Evolutionary conservation across 2,113 vertebrate genomes (phyloP).

Genomic region (Xyrauchen texanus): DNA sequence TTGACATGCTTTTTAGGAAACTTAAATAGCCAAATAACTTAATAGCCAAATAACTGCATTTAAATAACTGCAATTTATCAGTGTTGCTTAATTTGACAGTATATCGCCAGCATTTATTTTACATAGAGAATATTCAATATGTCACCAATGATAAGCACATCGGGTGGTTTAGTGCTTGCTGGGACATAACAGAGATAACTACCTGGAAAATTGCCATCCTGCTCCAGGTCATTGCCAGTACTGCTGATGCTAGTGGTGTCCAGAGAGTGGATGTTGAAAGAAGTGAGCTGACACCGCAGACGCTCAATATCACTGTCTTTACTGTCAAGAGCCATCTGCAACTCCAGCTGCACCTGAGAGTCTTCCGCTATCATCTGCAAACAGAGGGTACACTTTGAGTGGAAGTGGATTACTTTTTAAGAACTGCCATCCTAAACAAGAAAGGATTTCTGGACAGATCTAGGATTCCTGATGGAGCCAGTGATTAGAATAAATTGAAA

Average conservation of each 20-base stretch:
- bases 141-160: too few species aligned
- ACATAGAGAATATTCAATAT: too few species aligned
- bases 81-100: too few species aligned
- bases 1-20: too few species aligned
- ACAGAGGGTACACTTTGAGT: conserved; percentile 42
- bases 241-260: conserved; percentile 92
- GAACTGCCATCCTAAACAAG: background rate
- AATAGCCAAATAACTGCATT: too few species aligned
- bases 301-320: conserved; percentile 98
- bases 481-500: too few species aligned
- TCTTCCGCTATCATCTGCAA: conserved; percentile 89
- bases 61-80: too few species aligned
- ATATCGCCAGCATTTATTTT: too few species aligned
- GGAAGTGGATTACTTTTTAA: background rate
- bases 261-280: conserved; percentile 85
- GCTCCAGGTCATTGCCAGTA: conserved; percentile 82
- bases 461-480: too few species aligned
- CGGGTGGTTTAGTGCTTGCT: too few species aligned
- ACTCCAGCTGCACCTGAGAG: conserved; percentile 87
- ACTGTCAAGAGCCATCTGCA: conserved; percentile 95
- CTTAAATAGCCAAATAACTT: too few species aligned
- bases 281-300: conserved; percentile 88
- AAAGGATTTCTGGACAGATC: too few species aligned
- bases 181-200: conserved; percentile 33
- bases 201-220: conserved; percentile 90